Evolutionary conservation across 2,888 invertebrate genomes (phyloP).

Genomic region (Sarcophaga caerulescens): DNA sequence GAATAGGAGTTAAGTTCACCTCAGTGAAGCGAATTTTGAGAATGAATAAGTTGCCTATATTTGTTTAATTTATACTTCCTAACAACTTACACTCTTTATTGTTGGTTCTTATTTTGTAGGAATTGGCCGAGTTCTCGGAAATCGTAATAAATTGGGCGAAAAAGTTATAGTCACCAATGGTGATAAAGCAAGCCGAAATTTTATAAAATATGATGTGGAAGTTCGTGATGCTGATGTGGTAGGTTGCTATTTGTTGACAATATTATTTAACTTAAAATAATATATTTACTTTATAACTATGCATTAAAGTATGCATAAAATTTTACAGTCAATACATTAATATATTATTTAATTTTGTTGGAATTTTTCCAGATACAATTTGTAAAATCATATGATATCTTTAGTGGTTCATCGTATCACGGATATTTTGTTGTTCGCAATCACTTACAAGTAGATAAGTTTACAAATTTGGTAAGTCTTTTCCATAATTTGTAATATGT

Average conservation of each 20-base stretch:
- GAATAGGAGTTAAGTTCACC: too few species aligned
- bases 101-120: constrained; percentile 72
- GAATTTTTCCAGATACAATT: constrained; percentile 77
- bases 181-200: constrained; percentile 76
- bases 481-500: not conserved
- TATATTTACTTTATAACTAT: not conserved
- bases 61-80: too few species aligned
- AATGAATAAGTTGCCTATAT: too few species aligned
- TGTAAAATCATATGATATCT: constrained; percentile 79
- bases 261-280: not conserved
- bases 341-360: too few species aligned
- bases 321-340: too few species aligned
- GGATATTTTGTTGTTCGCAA: constrained; percentile 79
- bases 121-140: constrained; percentile 77
- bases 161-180: constrained; percentile 80
- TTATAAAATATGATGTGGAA: constrained; percentile 80
- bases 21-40: too few species aligned
- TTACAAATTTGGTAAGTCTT: constrained; percentile 79
- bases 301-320: not conserved
- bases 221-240: constrained; percentile 81
- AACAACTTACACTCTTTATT: not conserved
- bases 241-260: constrained; percentile 60
- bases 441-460: constrained; percentile 81
- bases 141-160: constrained; percentile 78
- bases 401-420: constrained; percentile 79